A percentile compares a stretch with the other conserved stretches of the same genome.
Conservation (phyloP, 1,140 invertebrate species). For the Drosophila orosa region DNA sequence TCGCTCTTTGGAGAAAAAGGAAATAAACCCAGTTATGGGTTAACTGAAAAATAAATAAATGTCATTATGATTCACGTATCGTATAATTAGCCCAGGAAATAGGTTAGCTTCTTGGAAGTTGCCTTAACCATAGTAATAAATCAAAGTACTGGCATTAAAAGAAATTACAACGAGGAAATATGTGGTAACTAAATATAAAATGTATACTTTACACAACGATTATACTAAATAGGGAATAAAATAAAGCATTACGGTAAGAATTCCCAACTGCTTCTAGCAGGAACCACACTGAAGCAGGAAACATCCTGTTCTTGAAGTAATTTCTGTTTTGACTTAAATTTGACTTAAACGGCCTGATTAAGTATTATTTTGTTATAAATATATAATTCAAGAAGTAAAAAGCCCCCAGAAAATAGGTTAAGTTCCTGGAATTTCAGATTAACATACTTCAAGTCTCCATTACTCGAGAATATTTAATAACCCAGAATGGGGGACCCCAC, state of each 20-base stretch:
- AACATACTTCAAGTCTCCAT: neutral
- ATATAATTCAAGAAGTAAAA: too few relatives aligned
- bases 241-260: neutral
- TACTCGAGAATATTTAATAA: neutral
- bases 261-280: neutral
- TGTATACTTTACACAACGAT: neutral
- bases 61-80: slow-evolving; percentile 25
- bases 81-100: slow-evolving; percentile 7
- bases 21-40: slow-evolving; percentile 26
- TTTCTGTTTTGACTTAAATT: too few relatives aligned
- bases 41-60: slow-evolving; percentile 20
- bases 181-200: neutral
- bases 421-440: neutral
- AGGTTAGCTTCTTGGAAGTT: slow-evolving; percentile 25
- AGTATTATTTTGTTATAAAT: too few relatives aligned
- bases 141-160: too few relatives aligned
- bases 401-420: neutral
- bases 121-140: neutral
- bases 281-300: neutral
- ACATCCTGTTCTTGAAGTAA: too few relatives aligned
- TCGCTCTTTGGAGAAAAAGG: slow-evolving; percentile 34
- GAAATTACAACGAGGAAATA: neutral
- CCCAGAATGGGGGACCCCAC: slow-evolving; percentile 1
- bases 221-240: neutral
- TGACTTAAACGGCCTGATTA: too few relatives aligned